Evolutionary conservation across 2,888 invertebrate species (phyloP).

Genomic region (Conchocele bisecta): DNA sequence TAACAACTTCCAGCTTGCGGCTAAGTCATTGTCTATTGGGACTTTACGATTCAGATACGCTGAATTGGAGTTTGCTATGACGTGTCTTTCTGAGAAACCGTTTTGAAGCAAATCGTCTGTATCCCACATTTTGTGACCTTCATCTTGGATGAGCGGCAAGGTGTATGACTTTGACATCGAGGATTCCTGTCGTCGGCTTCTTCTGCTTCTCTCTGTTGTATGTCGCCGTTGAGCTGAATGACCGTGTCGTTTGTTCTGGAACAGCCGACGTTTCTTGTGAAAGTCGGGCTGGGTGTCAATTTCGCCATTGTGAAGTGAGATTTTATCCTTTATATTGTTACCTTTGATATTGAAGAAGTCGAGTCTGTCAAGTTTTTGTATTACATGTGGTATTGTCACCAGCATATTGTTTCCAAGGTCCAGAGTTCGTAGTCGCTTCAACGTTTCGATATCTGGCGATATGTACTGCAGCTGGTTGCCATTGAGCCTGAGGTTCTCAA

Average conservation of each 20-base stretch:
- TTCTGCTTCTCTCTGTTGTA: constrained; percentile 10
- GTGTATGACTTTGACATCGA: constrained; percentile 21
- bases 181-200: constrained; percentile 8
- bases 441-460: constrained; percentile 74
- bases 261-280: constrained; percentile 27
- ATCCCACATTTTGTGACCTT: constrained; percentile 55
- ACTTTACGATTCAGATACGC: constrained; percentile 35
- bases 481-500: constrained; percentile 73
- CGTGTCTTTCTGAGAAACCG: constrained; percentile 57
- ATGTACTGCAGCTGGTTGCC: constrained; percentile 75
- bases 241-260: constrained; percentile 24
- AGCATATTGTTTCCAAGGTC: constrained; percentile 79
- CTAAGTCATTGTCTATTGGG: constrained; percentile 4
- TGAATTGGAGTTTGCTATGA: constrained; percentile 49
- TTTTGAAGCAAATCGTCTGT: constrained; percentile 63
- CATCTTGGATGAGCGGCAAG: constrained; percentile 15
- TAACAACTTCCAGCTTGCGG: constrained; percentile 12
- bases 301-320: constrained; percentile 46
- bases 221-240: constrained; percentile 5
- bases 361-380: constrained; percentile 75
- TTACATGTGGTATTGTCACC: constrained; percentile 71
- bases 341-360: constrained; percentile 78
- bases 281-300: constrained; percentile 45
- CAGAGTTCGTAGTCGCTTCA: constrained; percentile 73
- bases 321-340: constrained; percentile 64